A percentile compares a stretch with the other conserved stretches of the same genome.
These are phyloP conservation scores for Lepus americanus DNA, from an alignment of 2,113 vertebrate genomes.

Conservation along the genomic window DNA sequence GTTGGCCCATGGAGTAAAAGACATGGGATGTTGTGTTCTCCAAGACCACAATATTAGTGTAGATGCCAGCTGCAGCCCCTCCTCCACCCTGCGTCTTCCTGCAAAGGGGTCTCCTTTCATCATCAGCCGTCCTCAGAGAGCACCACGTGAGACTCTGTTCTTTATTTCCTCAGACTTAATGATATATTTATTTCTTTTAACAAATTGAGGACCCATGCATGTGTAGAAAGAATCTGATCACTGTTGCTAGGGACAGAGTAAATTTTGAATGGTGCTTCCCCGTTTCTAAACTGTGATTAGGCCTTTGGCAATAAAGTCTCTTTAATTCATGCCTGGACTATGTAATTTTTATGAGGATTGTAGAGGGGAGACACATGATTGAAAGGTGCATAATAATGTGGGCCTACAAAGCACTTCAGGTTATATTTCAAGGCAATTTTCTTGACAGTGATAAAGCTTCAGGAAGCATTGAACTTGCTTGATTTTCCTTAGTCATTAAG, in stretches of 20 bases:
- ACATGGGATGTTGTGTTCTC: neutral
- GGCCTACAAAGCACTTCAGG: neutral
- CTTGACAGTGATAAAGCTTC: neutral
- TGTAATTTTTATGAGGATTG: neutral
- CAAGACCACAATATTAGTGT: neutral
- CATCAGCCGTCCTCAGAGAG: neutral
- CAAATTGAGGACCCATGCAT: neutral
- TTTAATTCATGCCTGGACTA: neutral
- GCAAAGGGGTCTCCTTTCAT: neutral
- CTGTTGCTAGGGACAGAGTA: neutral
- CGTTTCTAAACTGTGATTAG: neutral
- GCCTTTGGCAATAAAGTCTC: too few relatives aligned
- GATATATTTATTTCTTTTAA: neutral
- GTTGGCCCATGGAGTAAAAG: neutral
- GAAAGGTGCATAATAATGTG: neutral
- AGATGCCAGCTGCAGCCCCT: neutral
- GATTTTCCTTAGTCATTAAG: neutral
- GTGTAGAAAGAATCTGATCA: neutral
- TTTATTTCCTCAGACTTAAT: neutral
- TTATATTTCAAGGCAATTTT: neutral
- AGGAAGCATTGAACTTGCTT: neutral
- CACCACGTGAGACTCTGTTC: neutral
- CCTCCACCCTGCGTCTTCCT: neutral
- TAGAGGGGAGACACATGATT: neutral
- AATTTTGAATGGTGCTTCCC: neutral